phyloP scores from a whole-genome alignment of 2,797 vertebrate genomes.

The Corythornis leucogaster region DNA sequence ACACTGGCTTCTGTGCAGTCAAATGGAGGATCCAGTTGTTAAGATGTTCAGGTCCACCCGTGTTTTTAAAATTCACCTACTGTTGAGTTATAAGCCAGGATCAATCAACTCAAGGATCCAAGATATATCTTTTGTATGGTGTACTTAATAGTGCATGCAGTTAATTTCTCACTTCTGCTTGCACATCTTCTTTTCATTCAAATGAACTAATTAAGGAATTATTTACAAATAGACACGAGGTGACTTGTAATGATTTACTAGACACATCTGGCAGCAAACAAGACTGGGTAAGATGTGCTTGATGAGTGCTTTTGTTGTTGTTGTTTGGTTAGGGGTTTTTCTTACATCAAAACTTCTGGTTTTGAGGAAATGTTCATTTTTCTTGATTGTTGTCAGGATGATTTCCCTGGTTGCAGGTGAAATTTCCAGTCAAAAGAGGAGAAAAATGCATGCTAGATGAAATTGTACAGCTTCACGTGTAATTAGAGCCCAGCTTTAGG shows the following conservation, averaged over 20 bases:
- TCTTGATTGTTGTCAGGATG: neutral
- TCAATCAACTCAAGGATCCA: neutral
- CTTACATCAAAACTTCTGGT: neutral
- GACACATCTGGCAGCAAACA: rapidly evolving
- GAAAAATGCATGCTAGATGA: neutral
- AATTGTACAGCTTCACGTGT: neutral
- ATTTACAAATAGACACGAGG: neutral
- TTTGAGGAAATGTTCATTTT: neutral
- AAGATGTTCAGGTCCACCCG: neutral
- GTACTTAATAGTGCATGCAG: neutral
- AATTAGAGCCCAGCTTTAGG: neutral
- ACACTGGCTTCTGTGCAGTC: neutral
- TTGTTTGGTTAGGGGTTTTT: neutral
- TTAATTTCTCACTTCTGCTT: neutral
- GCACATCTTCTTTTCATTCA: neutral
- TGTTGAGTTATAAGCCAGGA: neutral
- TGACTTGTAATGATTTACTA: neutral
- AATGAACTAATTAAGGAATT: neutral
- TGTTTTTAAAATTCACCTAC: neutral
- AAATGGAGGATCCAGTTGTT: neutral
- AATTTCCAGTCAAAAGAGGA: neutral
- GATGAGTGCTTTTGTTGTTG: neutral
- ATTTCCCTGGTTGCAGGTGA: neutral
- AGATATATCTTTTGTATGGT: neutral
- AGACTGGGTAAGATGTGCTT: neutral